Conservation (phyloP, 2,113 vertebrate genomes). For the Rhabdornis inornatus region DNA sequence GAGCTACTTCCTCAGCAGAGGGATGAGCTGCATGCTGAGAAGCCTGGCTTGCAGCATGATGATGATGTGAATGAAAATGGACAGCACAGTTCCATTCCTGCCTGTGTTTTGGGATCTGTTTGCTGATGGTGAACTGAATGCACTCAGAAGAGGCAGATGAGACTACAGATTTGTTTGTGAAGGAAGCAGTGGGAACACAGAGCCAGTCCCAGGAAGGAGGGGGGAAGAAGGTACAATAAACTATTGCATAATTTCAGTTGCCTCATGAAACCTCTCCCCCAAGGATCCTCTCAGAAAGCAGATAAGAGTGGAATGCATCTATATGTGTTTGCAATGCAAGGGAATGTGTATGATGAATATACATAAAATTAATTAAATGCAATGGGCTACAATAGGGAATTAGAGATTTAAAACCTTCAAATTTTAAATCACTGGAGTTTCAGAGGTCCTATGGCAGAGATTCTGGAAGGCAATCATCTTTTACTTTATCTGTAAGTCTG, state of each 20-base stretch:
- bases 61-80: fast-evolving
- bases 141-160: not conserved
- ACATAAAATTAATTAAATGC: not conserved
- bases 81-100: not conserved
- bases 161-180: not conserved
- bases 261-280: not conserved
- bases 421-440: not conserved
- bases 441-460: not conserved
- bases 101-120: not conserved
- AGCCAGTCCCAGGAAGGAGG: not conserved
- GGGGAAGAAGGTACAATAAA: not conserved
- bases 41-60: not conserved
- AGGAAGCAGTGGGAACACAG: not conserved
- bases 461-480: not conserved
- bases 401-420: not conserved
- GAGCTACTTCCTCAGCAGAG: not conserved
- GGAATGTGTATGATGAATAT: not conserved
- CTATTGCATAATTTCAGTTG: not conserved
- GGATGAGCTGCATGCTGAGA: not conserved
- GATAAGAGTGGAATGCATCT: not conserved
- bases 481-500: not conserved
- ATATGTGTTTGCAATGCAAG: not conserved
- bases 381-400: not conserved
- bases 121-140: not conserved
- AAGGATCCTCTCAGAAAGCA: not conserved